Percentiles rank a stretch among this genome's conserved stretches.
Conservation (phyloP, 2,888 invertebrate genomes). For the Xanthorhoe spadicearia region DNA sequence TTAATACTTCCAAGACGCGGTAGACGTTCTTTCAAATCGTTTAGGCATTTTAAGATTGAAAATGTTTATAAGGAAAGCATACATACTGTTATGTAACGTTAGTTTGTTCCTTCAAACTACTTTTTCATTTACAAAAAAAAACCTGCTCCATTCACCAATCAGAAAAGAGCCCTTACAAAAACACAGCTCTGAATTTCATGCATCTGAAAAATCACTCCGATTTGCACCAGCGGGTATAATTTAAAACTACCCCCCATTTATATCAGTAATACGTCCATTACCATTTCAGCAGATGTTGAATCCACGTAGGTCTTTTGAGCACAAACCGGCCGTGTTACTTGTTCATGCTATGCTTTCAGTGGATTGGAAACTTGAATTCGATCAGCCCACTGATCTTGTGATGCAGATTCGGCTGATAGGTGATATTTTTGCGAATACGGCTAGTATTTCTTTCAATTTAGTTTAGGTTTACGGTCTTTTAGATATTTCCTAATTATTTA, state of each 20-base stretch:
- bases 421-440: background rate
- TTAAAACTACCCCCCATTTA: slow-evolving; percentile 35
- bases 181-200: slow-evolving; percentile 16
- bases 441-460: too few relatives aligned
- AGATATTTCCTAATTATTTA: too few relatives aligned
- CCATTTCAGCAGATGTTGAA: slow-evolving; percentile 37
- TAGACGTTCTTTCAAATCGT: too few relatives aligned
- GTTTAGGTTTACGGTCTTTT: too few relatives aligned
- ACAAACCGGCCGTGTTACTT: slow-evolving; percentile 35
- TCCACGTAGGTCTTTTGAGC: slow-evolving; percentile 33
- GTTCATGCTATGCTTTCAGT: slow-evolving; percentile 51
- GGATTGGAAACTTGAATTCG: slow-evolving; percentile 54
- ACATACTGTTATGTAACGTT: too few relatives aligned
- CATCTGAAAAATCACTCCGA: slow-evolving; percentile 34
- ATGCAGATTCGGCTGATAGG: background rate
- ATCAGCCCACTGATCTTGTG: slow-evolving; percentile 17
- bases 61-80: too few relatives aligned
- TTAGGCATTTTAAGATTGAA: too few relatives aligned
- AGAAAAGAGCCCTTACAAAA: slow-evolving; percentile 4
- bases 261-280: slow-evolving; percentile 38
- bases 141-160: background rate
- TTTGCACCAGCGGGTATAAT: slow-evolving; percentile 32
- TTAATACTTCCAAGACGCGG: too few relatives aligned
- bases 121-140: background rate
- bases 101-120: too few relatives aligned